These are phyloP conservation scores for Anseranas semipalmata DNA, from an alignment of 2,113 vertebrate species.

Conservation along the genomic window DNA sequence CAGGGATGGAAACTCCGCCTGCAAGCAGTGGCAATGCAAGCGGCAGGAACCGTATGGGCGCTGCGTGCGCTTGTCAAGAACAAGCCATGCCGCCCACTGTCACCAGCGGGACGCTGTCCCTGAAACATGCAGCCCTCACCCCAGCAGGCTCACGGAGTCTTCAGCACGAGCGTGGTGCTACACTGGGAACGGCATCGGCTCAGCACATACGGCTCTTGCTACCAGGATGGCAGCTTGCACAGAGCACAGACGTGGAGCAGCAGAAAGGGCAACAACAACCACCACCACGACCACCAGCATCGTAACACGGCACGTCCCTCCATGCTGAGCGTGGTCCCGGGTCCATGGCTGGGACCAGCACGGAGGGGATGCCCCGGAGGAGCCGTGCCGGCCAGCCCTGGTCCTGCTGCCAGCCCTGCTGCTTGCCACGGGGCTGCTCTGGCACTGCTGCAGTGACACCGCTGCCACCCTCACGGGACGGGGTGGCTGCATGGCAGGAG, in stretches of 20 bases:
- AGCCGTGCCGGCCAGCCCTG: background rate
- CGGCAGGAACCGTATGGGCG: background rate
- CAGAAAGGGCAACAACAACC: background rate
- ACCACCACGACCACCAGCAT: no score
- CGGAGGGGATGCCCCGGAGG: background rate
- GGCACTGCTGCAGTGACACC: background rate
- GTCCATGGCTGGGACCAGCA: background rate
- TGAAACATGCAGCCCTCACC: background rate
- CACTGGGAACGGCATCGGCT: background rate
- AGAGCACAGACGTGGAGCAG: no score
- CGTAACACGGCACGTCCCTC: background rate
- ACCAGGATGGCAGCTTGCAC: background rate
- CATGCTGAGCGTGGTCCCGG: no score
- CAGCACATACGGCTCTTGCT: background rate
- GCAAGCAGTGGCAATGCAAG: no score
- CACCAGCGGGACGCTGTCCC: background rate
- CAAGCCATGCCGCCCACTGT: accelerated
- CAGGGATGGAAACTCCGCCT: background rate
- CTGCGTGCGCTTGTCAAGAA: background rate
- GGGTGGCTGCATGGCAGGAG: background rate
- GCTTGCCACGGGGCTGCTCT: background rate
- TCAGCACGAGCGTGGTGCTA: background rate
- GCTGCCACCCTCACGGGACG: background rate
- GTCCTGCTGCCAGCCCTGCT: background rate
- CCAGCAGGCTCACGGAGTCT: background rate